phyloP scores from a whole-genome alignment of 2,888 invertebrate species.

The Dugesia japonica region DNA sequence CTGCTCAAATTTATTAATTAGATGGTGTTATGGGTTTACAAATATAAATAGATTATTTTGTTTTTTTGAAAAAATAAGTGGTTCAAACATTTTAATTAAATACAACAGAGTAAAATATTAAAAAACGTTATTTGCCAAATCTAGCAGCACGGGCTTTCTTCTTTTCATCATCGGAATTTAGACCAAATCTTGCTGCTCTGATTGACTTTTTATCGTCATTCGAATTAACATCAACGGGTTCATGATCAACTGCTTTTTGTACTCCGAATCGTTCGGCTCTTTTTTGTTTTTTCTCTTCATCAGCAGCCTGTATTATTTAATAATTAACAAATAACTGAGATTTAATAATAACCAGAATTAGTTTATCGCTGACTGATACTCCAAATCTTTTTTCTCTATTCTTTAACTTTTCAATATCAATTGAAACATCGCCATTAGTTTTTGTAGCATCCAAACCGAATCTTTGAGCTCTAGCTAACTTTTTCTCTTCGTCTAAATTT shows the following conservation, averaged over 20 bases:
- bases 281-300: neutral
- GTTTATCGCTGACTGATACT: neutral
- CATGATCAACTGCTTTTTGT: neutral
- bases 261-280: neutral
- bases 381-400: slow-evolving; percentile 3
- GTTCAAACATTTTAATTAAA: neutral
- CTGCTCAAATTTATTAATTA: neutral
- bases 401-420: slow-evolving; percentile 1
- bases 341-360: no score
- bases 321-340: no score
- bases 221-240: neutral
- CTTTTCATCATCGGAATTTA: neutral
- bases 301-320: neutral
- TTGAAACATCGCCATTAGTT: neutral
- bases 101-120: neutral
- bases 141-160: slow-evolving; percentile 3
- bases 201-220: neutral
- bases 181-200: neutral
- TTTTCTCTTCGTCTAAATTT: neutral
- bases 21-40: neutral
- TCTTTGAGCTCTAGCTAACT: neutral
- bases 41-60: neutral
- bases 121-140: neutral
- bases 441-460: neutral
- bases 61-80: neutral